These are phyloP conservation scores for Sialis fuliginosa DNA, from an alignment of 2,888 invertebrate species.

Conservation along the genomic window DNA sequence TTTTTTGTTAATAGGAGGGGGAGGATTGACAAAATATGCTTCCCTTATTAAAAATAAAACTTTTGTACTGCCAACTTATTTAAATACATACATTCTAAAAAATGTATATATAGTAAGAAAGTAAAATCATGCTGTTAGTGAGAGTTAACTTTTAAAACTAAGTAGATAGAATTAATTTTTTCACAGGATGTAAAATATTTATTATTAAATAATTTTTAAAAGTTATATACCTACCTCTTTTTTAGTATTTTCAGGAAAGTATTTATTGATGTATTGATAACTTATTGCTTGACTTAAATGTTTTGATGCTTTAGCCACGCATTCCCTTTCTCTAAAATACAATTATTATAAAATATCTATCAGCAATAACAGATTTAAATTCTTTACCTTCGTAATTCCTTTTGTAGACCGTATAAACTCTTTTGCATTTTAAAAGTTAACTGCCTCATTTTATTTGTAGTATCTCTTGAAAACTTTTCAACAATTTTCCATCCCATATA, in stretches of 20 bases:
- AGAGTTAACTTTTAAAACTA: no score
- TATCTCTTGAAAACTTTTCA: neutral
- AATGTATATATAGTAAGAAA: no score
- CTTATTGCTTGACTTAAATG: conserved; percentile 47
- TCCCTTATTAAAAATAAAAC: no score
- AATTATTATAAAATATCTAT: neutral
- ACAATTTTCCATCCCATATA: conserved; percentile 3
- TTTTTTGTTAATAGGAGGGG: no score
- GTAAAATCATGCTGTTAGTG: no score
- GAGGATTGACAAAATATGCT: no score
- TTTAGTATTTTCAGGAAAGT: conserved; percentile 38
- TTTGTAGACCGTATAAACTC: neutral
- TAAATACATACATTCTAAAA: no score
- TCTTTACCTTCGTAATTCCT: neutral
- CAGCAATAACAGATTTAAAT: neutral
- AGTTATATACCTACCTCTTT: conserved; percentile 36
- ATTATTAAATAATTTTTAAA: conserved; percentile 4
- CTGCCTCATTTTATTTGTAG: conserved; percentile 1
- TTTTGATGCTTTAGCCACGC: conserved; percentile 9
- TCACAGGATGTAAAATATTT: neutral
- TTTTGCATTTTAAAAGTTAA: conserved; percentile 1
- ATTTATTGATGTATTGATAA: conserved; percentile 39
- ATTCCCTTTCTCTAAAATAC: neutral
- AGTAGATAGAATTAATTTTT: no score
- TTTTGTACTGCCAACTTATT: no score